Evolutionary conservation across 2,113 vertebrate genomes (phyloP), one percentile per base, ranked within the genome.

Genomic region (Neodon shergylaensis): DNA sequence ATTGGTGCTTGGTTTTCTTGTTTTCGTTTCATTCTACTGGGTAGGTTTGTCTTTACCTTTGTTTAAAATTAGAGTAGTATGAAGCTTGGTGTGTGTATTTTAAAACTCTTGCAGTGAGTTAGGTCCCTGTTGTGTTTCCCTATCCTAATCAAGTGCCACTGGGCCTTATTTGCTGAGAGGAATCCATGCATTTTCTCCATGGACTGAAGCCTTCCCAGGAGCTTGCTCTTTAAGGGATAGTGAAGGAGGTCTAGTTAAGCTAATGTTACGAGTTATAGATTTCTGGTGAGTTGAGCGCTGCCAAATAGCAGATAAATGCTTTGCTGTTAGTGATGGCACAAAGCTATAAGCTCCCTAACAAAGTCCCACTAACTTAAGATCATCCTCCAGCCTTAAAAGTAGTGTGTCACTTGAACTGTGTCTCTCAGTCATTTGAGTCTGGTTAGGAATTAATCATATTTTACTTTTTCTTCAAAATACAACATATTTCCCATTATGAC

Each of bases 401-500:
- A 92, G 68, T 72, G 86, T 92, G 28, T 66, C 13, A 36, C 70
- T 83, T 83, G 44, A 76, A 85, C 39, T 9, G 58, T 13, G n/a
- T 1, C 5, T 61, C 54, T 33, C 42, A 89, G 61, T 39, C 19
- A 21, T 77, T 77, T 83, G 76, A 72, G 72, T 85, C 74, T 86
- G 0, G 78, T 87, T 73, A 88, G 83, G 17, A 81, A 44, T 97
- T 76, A 91, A 81, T 91, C 73, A 17, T 68, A 12, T 77, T 79
- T 74, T 79, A 82, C 61, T 17, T 54, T 89, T 95, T 90, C 65
- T 95, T 95, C 76, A 95, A 95, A 96, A 68, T 92, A 95, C 44
- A 52, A 66, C 81, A 77, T 94, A 92, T 91, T 95, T 95, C 16
- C 58, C 42, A n/a, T 90, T 78, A 8, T 79, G 73, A 76, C 36